Evolutionary conservation across 2,797 vertebrate genomes (phyloP).

Genomic region (Hippocampus kuda): DNA sequence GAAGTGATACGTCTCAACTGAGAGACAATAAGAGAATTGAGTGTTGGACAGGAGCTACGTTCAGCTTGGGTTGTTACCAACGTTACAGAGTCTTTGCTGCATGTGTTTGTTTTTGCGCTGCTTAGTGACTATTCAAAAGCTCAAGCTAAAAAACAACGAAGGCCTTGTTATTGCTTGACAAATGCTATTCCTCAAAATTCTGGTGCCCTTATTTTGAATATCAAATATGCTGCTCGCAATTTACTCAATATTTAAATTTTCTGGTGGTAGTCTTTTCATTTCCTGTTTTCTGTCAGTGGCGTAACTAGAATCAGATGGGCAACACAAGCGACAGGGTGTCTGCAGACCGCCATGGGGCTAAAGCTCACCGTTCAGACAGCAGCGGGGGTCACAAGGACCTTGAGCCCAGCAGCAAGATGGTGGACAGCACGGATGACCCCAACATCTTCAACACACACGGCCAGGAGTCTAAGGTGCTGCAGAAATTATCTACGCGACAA

Average conservation of each 20-base stretch:
- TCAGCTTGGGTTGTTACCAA: too few species aligned
- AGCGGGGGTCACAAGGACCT: conserved; percentile 78
- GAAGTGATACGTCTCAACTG: too few species aligned
- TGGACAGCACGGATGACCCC: conserved; percentile 92
- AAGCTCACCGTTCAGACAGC: conserved; percentile 78
- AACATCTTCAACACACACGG: conserved; percentile 84
- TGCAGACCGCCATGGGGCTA: conserved; percentile 80
- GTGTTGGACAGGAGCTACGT: too few species aligned
- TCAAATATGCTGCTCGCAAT: too few species aligned
- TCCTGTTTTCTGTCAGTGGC: background rate
- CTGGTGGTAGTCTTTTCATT: background rate
- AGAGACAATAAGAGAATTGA: too few species aligned
- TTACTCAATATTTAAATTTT: background rate
- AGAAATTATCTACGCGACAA: background rate
- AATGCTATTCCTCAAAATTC: too few species aligned
- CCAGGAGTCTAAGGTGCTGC: conserved; percentile 78
- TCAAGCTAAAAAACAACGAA: too few species aligned
- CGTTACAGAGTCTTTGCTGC: too few species aligned
- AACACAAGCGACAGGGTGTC: conserved; percentile 87
- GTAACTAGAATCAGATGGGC: conserved; percentile 68
- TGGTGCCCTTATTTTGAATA: too few species aligned
- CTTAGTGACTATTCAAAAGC: too few species aligned
- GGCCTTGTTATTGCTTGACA: too few species aligned
- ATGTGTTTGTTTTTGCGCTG: too few species aligned
- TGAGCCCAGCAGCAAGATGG: conserved; percentile 78